phyloP scores from a whole-genome alignment of 1,140 invertebrate genomes.

The Saccostrea cuccullata region DNA sequence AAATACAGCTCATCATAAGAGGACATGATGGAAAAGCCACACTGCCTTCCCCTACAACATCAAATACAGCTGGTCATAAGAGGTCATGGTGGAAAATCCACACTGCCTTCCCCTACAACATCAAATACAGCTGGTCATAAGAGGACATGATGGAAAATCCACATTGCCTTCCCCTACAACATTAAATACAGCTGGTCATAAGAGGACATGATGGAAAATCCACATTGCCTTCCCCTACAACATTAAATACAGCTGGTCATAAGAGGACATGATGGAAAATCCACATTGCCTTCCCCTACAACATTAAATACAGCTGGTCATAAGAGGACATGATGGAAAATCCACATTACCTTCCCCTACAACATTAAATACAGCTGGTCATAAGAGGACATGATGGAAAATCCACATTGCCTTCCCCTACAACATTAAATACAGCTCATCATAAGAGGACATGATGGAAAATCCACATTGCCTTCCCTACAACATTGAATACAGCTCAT shows the following conservation, averaged over 20 bases:
- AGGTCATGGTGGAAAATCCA: conserved; percentile 38
- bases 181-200: not conserved
- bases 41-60: no score
- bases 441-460: no score
- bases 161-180: not conserved
- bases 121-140: not conserved
- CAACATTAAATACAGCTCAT: not conserved
- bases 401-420: not conserved
- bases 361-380: conserved; percentile 65
- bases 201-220: not conserved
- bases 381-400: conserved; percentile 54
- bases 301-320: not conserved
- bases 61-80: conserved; percentile 69
- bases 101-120: not conserved
- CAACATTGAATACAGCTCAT: not conserved
- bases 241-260: not conserved
- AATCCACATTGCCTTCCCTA: not conserved
- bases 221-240: not conserved
- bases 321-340: no score
- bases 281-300: not conserved
- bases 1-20: not conserved
- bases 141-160: no score
- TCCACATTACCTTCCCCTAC: no score
- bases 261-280: not conserved
- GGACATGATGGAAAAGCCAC: no score